phyloP scores from a whole-genome alignment of 2,113 vertebrate genomes.

The Psilopogon haemacephalus region DNA sequence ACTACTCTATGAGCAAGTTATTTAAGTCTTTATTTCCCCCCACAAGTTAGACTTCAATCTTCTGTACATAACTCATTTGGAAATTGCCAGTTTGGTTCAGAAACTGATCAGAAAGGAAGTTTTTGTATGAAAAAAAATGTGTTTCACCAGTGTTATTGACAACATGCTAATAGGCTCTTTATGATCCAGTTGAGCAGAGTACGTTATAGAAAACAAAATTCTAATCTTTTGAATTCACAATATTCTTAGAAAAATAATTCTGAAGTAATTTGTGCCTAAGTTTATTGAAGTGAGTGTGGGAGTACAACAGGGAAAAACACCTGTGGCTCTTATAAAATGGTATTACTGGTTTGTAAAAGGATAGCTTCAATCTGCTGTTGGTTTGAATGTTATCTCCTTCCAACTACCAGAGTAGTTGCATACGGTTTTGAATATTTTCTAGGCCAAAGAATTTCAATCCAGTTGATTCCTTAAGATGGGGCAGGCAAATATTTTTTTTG shows the following conservation, averaged over 20 bases:
- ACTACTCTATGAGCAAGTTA: background rate
- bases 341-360: background rate
- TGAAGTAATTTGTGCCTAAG: background rate
- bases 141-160: background rate
- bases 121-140: background rate
- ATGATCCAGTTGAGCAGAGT: background rate
- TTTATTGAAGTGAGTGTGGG: background rate
- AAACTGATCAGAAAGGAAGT: background rate
- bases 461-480: background rate
- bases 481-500: background rate
- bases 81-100: background rate
- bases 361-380: background rate
- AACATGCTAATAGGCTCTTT: background rate
- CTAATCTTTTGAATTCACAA: background rate
- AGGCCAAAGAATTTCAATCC: background rate
- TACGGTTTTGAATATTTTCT: background rate
- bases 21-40: background rate
- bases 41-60: background rate
- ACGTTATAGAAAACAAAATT: background rate
- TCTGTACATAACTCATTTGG: background rate
- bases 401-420: background rate
- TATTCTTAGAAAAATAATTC: background rate
- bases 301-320: background rate
- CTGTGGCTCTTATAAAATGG: background rate
- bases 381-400: background rate